Evolutionary conservation across 1,140 invertebrate species (phyloP), one percentile per base, ranked within the genome.

Genomic region (Drosophila grimshawi): DNA sequence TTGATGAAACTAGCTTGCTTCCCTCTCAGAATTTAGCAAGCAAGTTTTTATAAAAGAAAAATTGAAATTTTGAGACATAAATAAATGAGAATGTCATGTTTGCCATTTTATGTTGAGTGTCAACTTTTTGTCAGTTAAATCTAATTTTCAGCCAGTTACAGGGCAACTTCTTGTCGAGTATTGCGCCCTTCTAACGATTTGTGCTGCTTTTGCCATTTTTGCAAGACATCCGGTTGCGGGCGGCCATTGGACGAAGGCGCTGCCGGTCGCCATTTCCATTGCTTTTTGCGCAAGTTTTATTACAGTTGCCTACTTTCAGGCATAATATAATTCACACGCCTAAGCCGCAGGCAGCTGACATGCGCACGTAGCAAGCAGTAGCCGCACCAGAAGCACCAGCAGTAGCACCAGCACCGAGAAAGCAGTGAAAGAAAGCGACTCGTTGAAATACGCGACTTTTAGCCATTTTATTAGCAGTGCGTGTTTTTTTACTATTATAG

Each of bases 401-500:
- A 19, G 5, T 7, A 27, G 56, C 19, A n/a, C 19, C 19, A 48
- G n/a, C 7, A 37, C 46, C 6, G 11, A 32, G 49, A 46, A 62
- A 63, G 59, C 59, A 48, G 49, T 4, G 29, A 11, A 55, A 55
- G 46, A 43, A 66, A 59, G 67, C 56, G 71, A 70, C 72, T 80
- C 80, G 76, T 67, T 71, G 71, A 80, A 85, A 86, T 86, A 78
- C 83, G 80, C 83, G 73, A 71, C 76, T 76, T 33, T 65, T 70
- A 83, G 85, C 80, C 85, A 78, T 89, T 88, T 88, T 88, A 88
- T 89, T 89, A 88, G 85, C 86, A 83, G 85, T 88, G 85, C 85
- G 85, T 88, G 85, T 89, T 89, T 80, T 89, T 88, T 78, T 78
- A 89, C 83, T 83, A 88, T 88, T 89, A 89, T 88, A 78, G 77